phyloP scores from a whole-genome alignment of 2,113 vertebrate species.

The Plecotus auritus region DNA sequence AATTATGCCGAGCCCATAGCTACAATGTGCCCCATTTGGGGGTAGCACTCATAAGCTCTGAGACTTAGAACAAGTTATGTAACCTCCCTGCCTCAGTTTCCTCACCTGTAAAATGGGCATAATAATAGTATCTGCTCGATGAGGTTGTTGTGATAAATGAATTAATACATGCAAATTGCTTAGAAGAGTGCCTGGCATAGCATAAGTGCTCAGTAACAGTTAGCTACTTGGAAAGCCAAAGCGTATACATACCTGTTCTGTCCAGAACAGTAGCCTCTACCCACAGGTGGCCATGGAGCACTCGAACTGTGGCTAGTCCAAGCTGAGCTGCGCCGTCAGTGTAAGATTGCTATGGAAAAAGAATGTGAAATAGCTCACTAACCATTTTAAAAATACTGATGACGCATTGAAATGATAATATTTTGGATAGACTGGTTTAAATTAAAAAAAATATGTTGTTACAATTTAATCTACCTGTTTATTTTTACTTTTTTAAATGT shows the following conservation, averaged over 20 bases:
- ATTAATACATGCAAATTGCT: background rate
- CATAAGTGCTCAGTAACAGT: rapidly evolving
- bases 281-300: background rate
- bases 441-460: background rate
- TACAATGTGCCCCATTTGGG: background rate
- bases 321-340: background rate
- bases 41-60: background rate
- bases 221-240: background rate
- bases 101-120: background rate
- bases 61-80: background rate
- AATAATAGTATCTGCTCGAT: background rate
- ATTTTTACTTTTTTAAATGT: background rate
- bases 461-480: background rate
- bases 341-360: background rate
- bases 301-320: background rate
- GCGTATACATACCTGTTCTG: background rate
- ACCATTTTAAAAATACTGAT: background rate
- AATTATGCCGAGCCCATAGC: background rate
- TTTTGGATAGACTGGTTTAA: background rate
- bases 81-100: background rate
- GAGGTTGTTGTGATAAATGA: background rate
- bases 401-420: background rate
- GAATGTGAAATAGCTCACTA: background rate
- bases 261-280: background rate
- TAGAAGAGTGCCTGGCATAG: background rate